Conservation (phyloP, 2,797 vertebrate species). For the Xyrichtys novacula region DNA sequence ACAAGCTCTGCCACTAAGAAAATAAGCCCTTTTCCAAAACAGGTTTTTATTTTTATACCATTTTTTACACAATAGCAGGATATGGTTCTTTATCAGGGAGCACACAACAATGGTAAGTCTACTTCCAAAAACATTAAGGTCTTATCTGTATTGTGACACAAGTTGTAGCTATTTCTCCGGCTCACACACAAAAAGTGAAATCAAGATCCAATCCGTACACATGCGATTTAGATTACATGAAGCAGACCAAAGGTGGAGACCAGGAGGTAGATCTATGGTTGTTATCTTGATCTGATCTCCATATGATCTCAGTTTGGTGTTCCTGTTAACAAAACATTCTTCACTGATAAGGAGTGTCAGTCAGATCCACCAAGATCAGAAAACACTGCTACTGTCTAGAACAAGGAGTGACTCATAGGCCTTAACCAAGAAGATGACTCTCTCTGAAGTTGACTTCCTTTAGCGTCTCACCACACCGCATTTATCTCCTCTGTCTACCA, state of each 20-base stretch:
- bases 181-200: conserved; percentile 18
- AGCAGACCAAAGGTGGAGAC: not conserved
- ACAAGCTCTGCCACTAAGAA: not conserved
- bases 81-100: not conserved
- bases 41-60: not conserved
- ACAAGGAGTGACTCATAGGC: not conserved
- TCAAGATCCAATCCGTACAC: not conserved
- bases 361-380: conserved; percentile 11
- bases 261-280: not conserved
- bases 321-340: not conserved
- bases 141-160: not conserved
- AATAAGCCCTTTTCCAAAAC: too few relatives aligned
- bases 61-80: not conserved
- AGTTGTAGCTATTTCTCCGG: not conserved
- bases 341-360: not conserved
- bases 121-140: not conserved
- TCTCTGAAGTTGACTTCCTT: conserved; percentile 5
- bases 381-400: conserved; percentile 5
- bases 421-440: not conserved
- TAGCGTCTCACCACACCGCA: conserved; percentile 1
- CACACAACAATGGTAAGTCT: not conserved
- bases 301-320: not conserved
- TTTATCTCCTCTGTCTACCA: not conserved
- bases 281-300: not conserved
- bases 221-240: not conserved